Percentiles rank a stretch among this genome's conserved stretches.
Evolutionary conservation across 2,797 vertebrate genomes (phyloP).

Genomic region (Enteromius paludinosus): DNA sequence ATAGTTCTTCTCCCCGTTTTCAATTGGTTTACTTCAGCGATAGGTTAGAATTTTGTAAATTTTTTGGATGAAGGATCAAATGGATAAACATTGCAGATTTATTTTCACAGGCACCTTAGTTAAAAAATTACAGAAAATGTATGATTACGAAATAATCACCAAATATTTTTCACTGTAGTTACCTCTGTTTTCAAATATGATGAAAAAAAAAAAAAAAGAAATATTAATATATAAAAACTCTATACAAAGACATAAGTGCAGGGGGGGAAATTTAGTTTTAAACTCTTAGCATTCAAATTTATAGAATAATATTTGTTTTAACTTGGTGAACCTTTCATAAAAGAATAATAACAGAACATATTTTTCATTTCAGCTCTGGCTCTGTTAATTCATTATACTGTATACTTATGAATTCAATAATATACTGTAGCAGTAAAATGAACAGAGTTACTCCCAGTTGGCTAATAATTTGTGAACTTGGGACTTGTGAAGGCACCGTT

Average conservation of each 20-base stretch:
- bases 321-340: neutral
- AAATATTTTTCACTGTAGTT: neutral
- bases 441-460: conserved; percentile 1
- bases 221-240: too few relatives aligned
- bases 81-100: too few relatives aligned
- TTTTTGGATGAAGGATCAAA: too few relatives aligned
- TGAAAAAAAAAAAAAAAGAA: neutral
- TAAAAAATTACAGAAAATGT: neutral
- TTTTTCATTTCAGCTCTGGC: neutral
- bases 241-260: neutral
- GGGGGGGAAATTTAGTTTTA: too few relatives aligned
- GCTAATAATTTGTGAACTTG: neutral
- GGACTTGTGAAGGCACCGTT: neutral
- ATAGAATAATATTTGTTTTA: neutral
- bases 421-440: neutral
- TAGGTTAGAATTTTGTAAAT: too few relatives aligned
- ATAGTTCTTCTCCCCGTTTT: too few relatives aligned
- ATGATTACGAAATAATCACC: neutral
- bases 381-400: neutral
- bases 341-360: neutral
- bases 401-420: too few relatives aligned
- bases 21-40: too few relatives aligned
- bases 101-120: too few relatives aligned
- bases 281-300: neutral
- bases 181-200: too few relatives aligned